Evolutionary conservation across 2,797 vertebrate genomes (phyloP), one percentile per base, ranked within the genome.

Genomic region (Phoxinus dragarum): DNA sequence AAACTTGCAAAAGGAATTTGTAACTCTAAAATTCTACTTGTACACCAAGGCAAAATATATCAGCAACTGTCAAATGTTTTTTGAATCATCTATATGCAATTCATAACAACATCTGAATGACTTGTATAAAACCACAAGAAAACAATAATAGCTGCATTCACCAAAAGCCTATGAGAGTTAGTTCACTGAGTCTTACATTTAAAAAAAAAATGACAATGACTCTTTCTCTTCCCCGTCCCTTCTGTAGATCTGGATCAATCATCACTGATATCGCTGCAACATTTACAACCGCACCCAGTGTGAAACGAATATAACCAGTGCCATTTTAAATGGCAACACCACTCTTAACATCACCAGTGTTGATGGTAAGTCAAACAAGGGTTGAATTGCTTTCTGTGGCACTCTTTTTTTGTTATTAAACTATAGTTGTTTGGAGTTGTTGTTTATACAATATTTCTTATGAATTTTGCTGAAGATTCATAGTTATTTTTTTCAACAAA

Each of bases 221-320:
- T 19, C 4, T 1, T 66, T 67, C 27, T 11, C 36, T 27, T 47
- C 10, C n/a, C 10, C 67, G 8, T 79, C 21, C 1, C 56, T 3
- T 64, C 3, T n/a, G 40, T 66, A 88, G 87, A 42, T 0, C 5
- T 14, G 87, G 87, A 66, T 88, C 87, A 38, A 78, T 81, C 31
- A 77, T 86, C 64, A 81, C 72, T 66, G 42, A 67, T 7, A n/a
- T 87, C 17, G 9, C 40, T 1, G 12, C 2, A 19, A 27, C 5
- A 42, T 79, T 79, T 31, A n/a, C 0, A 10, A 19, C 0, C 17
- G 3, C 17, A 54, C 84, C 84, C 49, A 38, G 0, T n/a, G n/a
- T 44, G 4, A 42, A 1, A 0, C 0, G 3, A 3, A 3, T 14
- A 84, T 88, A 61, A 21, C 1, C 0, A 0, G 4, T 0, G 61